These are phyloP conservation scores for Lindbergichthys nudifrons DNA, from an alignment of 2,797 vertebrate genomes.

Conservation along the genomic window DNA sequence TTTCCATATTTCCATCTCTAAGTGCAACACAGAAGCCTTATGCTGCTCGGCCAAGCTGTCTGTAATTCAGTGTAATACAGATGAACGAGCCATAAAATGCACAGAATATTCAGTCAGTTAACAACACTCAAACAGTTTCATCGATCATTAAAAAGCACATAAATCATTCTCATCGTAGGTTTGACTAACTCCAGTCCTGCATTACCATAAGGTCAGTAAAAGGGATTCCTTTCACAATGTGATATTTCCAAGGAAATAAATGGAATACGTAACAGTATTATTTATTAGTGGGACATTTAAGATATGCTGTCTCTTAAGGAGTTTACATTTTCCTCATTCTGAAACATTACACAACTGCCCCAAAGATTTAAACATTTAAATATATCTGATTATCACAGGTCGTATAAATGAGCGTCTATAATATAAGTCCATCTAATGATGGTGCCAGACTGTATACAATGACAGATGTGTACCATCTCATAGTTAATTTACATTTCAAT, in stretches of 20 bases:
- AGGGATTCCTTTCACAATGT: slow-evolving; percentile 90
- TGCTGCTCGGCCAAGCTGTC: slow-evolving; percentile 86
- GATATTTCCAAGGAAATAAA: slow-evolving; percentile 94
- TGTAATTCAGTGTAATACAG: slow-evolving; percentile 83
- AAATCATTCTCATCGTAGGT: slow-evolving; percentile 63
- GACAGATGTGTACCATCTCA: slow-evolving; percentile 98
- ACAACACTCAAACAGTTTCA: slow-evolving; percentile 58
- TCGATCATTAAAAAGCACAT: slow-evolving; percentile 63
- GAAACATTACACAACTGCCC: slow-evolving; percentile 77
- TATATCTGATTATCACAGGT: slow-evolving; percentile 93
- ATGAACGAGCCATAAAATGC: slow-evolving; percentile 81
- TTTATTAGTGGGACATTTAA: slow-evolving; percentile 91
- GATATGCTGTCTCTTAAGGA: slow-evolving; percentile 90
- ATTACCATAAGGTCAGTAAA: slow-evolving; percentile 86
- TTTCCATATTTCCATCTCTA: slow-evolving; percentile 85
- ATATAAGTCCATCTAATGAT: slow-evolving; percentile 96
- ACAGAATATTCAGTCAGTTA: slow-evolving; percentile 72
- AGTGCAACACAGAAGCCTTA: slow-evolving; percentile 86
- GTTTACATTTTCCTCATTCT: slow-evolving; percentile 74
- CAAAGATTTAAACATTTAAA: slow-evolving; percentile 86
- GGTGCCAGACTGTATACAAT: slow-evolving; percentile 97
- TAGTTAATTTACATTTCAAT: slow-evolving; percentile 98
- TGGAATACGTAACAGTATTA: slow-evolving; percentile 94
- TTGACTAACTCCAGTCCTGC: slow-evolving; percentile 83
- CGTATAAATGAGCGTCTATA: slow-evolving; percentile 91